Conservation (phyloP, 2,113 vertebrate species). For the Catharus bicknelli region DNA sequence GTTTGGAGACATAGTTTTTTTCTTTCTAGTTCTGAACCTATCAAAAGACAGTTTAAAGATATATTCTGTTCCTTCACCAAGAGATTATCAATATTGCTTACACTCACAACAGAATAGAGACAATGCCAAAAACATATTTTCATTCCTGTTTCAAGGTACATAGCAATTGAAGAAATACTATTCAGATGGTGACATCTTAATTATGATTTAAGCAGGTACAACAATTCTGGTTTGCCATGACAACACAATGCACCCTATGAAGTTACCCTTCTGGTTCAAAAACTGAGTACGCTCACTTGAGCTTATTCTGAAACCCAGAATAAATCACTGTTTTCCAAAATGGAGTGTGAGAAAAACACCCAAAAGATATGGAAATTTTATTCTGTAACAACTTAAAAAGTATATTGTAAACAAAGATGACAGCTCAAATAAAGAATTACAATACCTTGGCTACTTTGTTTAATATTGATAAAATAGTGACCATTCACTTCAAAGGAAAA, state of each 20-base stretch:
- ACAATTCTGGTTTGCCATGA: not conserved
- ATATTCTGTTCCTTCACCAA: not conserved
- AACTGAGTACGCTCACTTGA: not conserved
- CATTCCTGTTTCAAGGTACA: not conserved
- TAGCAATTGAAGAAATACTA: not conserved
- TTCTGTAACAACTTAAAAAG: not conserved
- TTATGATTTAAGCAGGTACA: not conserved
- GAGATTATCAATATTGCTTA: not conserved
- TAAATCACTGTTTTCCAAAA: not conserved
- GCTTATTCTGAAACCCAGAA: not conserved
- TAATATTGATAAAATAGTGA: not conserved
- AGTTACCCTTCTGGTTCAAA: not conserved
- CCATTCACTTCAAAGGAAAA: not conserved
- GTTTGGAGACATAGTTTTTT: not conserved
- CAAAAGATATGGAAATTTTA: not conserved
- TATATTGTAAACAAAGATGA: not conserved
- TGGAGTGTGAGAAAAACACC: not conserved
- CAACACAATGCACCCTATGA: not conserved
- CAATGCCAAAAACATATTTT: not conserved
- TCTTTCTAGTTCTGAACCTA: not conserved
- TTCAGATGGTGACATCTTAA: not conserved
- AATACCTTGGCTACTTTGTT: not conserved
- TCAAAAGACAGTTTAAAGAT: not conserved
- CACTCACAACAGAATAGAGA: not conserved
- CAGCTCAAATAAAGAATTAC: not conserved